phyloP scores from a whole-genome alignment of 2,113 vertebrate species.

The Grammomys surdaster region DNA sequence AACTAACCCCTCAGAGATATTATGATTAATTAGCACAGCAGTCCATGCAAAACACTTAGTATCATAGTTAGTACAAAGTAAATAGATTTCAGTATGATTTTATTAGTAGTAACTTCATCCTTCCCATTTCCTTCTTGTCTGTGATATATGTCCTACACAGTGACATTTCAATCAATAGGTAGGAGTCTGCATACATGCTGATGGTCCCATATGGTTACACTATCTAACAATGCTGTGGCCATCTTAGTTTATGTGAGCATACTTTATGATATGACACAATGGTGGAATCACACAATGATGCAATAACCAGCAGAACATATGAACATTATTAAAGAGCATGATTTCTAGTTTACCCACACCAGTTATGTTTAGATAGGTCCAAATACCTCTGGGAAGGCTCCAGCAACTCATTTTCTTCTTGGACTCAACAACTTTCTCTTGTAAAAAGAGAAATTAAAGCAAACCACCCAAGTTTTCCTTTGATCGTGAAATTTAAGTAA shows the following conservation, averaged over 20 bases:
- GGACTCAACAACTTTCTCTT: not conserved
- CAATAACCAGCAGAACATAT: not conserved
- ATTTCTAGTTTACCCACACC: not conserved
- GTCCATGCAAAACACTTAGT: not conserved
- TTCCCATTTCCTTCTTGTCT: not conserved
- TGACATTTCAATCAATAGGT: not conserved
- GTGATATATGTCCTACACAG: not conserved
- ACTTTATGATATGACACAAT: not conserved
- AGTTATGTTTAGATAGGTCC: not conserved
- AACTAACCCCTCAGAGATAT: not conserved
- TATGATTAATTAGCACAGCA: conserved; percentile 26
- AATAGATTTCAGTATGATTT: not conserved
- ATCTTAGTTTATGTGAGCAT: not conserved
- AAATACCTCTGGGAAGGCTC: conserved; percentile 10
- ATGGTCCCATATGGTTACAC: not conserved
- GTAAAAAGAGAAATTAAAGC: conserved; percentile 15
- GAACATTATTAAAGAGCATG: not conserved
- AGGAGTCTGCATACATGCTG: not conserved
- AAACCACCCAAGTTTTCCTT: not conserved
- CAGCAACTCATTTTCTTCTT: not conserved
- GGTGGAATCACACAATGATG: not conserved
- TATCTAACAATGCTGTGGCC: not conserved
- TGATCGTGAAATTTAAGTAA: conserved; percentile 21
- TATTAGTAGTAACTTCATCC: not conserved
- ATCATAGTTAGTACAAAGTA: not conserved